Evolutionary conservation across 2,888 invertebrate species (phyloP), one percentile per base, ranked within the genome.

Genomic region (Amorpha juglandis): DNA sequence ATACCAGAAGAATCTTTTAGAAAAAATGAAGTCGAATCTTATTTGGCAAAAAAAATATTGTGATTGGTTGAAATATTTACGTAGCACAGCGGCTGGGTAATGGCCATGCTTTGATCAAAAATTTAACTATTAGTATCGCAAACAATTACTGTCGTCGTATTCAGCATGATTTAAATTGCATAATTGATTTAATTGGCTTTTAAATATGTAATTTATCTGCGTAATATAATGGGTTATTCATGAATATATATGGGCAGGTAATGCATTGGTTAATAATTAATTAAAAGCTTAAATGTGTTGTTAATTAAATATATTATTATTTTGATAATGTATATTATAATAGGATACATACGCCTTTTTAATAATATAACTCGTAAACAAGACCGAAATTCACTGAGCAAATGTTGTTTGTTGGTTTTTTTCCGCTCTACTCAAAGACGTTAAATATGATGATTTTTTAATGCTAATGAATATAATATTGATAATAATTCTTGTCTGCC

Each of bases 101-200:
- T 58, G 6, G 58, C 42, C 12, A 12, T 8, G 21, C 42, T 42
- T 58, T 58, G 42, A 42, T 58, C 12, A 58, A 58, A 12, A 58
- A 42, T 38, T 48, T 50, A 63, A 51, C 63, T 51, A 51, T 38
- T 58, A 51, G 51, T 38, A 51, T 33, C 35, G 19, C 38, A 11
- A 63, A 63, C 48, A 50, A 35, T 38, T 6, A 27, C 16, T 38
- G 33, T n/a, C n/a, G 48, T 7, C 16, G 42, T 11, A 11, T 42
- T 42, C 11, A 6, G 11, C 16, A n/a, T 21, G n/a, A 50, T 55
- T 55, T 55, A 27, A 63, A 63, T 35, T 63, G 51, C 51, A 63
- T 63, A 51, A 63, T 63, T 63, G 19, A 63, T 63, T 35, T 12
- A 51, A 51, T 63, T 38, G 63, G 19, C 63, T 50, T 63, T 38